Evolutionary conservation across 2,888 invertebrate species (phyloP).

Genomic region (Macrosoma leucophasiata): DNA sequence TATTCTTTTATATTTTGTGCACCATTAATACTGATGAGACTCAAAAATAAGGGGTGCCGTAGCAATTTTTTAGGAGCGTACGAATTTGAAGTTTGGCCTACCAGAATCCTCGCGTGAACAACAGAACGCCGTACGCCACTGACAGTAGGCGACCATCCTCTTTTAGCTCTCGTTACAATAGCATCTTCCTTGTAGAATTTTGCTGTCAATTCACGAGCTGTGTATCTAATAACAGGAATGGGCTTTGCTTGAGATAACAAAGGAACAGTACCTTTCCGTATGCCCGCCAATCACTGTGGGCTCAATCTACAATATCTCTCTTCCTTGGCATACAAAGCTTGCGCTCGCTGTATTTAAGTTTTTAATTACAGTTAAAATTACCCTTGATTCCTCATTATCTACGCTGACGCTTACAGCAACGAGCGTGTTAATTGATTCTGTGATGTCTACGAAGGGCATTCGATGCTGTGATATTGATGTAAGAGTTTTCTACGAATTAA

Average conservation of each 20-base stretch:
- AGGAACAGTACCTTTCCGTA: slow-evolving; percentile 84
- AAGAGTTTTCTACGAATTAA: too few relatives aligned
- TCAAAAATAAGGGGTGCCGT: slow-evolving; percentile 53
- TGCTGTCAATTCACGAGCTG: slow-evolving; percentile 43
- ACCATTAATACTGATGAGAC: slow-evolving; percentile 42
- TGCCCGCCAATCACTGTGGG: slow-evolving; percentile 86
- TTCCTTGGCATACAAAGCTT: slow-evolving; percentile 82
- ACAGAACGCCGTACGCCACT: slow-evolving; percentile 77
- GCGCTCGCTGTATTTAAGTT: slow-evolving; percentile 82
- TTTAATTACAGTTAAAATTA: slow-evolving; percentile 86
- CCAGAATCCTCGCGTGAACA: slow-evolving; percentile 71
- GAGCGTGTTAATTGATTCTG: slow-evolving; percentile 61
- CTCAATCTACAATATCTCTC: slow-evolving; percentile 77
- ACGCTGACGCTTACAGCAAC: slow-evolving; percentile 65
- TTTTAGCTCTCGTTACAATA: slow-evolving; percentile 78
- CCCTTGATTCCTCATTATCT: slow-evolving; percentile 48
- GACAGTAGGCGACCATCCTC: slow-evolving; percentile 76
- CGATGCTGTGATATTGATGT: too few relatives aligned
- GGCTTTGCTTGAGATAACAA: slow-evolving; percentile 83
- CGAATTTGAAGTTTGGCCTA: slow-evolving; percentile 41
- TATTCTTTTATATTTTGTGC: slow-evolving; percentile 45
- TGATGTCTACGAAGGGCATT: slow-evolving; percentile 57
- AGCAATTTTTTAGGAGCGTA: slow-evolving; percentile 56
- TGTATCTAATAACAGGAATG: slow-evolving; percentile 54
- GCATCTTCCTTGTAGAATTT: slow-evolving; percentile 72